A percentile compares a stretch with the other conserved stretches of the same genome.
These are phyloP conservation scores for Scolopax bukidnonensis DNA, from an alignment of 2,797 vertebrate species.

Conservation along the genomic window DNA sequence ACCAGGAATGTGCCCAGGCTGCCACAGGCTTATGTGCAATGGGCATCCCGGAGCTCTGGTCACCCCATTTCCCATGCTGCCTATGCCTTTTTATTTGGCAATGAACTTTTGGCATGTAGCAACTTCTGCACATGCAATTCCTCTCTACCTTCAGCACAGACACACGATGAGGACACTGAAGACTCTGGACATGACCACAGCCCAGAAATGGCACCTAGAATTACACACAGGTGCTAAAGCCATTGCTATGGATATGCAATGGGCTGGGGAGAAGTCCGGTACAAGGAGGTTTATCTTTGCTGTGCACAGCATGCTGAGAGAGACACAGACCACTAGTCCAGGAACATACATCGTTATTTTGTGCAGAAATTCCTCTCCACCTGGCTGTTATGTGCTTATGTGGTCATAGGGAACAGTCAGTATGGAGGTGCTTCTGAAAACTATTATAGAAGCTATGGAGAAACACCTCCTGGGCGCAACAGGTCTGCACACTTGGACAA, in stretches of 20 bases:
- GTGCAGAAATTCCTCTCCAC: not conserved
- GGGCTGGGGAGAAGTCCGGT: not conserved
- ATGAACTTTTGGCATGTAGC: not conserved
- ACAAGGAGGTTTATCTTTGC: not conserved
- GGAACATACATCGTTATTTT: not conserved
- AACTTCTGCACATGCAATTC: not conserved
- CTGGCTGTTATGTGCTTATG: not conserved
- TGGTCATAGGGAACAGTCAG: not conserved
- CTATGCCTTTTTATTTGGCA: not conserved
- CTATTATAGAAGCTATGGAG: not conserved
- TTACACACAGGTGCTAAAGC: not conserved
- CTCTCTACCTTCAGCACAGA: not conserved
- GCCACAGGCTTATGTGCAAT: not conserved
- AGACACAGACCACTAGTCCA: not conserved
- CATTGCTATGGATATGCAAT: not conserved
- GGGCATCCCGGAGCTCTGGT: not conserved
- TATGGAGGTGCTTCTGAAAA: not conserved
- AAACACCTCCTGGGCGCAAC: not conserved
- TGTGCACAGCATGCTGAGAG: not conserved
- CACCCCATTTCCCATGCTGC: not conserved
- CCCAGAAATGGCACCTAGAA: not conserved
- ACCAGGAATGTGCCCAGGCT: not conserved
- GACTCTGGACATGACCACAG: not conserved
- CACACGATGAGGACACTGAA: accelerated
- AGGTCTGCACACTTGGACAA: not conserved